Base-by-base conservation (phyloP, 2,888 invertebrate species). In the Eremobia ochroleuca region DNA sequence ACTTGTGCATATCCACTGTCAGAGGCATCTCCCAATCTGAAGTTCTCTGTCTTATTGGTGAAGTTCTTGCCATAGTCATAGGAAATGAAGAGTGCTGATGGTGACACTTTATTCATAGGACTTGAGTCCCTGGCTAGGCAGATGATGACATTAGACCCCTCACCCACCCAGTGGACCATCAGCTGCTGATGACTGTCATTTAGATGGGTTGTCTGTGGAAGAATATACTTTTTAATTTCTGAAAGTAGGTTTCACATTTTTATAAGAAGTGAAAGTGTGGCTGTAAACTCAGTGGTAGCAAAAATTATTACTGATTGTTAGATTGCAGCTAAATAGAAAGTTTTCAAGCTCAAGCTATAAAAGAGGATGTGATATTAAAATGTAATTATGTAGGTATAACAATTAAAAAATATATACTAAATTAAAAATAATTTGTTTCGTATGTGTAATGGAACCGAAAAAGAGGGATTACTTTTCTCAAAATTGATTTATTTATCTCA, bases 101-200 rank as follows among this genome's bases (percentile, higher is more conserved):
- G 98, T 73, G 98, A 98, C 11, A 98, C 97, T 76, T 96, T 94
- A 82, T 95, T 94, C 67, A 96, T 91, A 18, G 97, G 97, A 73
- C 97, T 96, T 25, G 98, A 98, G 93, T 98, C 98, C 88, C 98
- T 97, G 4, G 99, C 98, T 83, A 99, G 95, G 90, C 99, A 99
- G 85, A 99, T 98, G 89, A 99, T 98, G 46, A 99, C 98, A 94
- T 98, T 98, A 81, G 98, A 98, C 34, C 98, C 98, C 93, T 98
- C 98, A 43, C 99, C 99, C 21, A 99, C 98, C 99, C 99, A 99
- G 94, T 99, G 98, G 18, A 99, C 98, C 97, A 99, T 98, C 90
- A 99, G 95, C 92, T 99, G 98, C 90, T 98, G 98, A 92, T 99
- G 99, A 84, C 98, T 98, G 95, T 99, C 99, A 95, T 99, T 98